phyloP scores from a whole-genome alignment of 2,113 vertebrate genomes.

The Bos javanicus region DNA sequence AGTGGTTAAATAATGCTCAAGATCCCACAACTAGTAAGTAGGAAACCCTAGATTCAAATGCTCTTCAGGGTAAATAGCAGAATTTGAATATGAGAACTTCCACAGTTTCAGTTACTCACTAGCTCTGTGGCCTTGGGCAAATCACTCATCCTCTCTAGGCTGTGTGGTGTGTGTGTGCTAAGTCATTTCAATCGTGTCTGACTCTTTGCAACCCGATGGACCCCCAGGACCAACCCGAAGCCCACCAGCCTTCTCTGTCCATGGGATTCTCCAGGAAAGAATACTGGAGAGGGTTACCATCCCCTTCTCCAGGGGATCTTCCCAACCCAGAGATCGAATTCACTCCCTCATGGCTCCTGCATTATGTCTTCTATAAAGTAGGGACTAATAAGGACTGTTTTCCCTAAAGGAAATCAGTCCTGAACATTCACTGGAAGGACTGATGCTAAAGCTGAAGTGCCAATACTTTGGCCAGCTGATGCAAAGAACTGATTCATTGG shows the following conservation, averaged over 20 bases:
- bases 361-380: neutral
- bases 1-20: neutral
- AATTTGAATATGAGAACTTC: neutral
- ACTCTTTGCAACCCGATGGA: neutral
- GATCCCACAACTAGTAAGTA: neutral
- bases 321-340: neutral
- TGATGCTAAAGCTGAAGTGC: neutral
- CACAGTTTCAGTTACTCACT: neutral
- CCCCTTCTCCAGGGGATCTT: neutral
- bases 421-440: neutral
- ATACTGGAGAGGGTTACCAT: neutral
- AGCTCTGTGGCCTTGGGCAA: neutral
- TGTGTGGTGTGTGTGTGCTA: neutral
- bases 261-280: neutral
- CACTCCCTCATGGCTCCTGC: neutral
- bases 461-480: neutral
- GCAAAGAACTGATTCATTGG: neutral
- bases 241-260: neutral
- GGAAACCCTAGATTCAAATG: neutral
- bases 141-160: neutral
- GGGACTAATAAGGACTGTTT: neutral
- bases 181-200: neutral
- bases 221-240: neutral
- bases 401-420: neutral
- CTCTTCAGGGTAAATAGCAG: neutral